These are phyloP conservation scores for Eretmocerus hayati DNA, from an alignment of 2,888 invertebrate species.

Conservation along the genomic window DNA sequence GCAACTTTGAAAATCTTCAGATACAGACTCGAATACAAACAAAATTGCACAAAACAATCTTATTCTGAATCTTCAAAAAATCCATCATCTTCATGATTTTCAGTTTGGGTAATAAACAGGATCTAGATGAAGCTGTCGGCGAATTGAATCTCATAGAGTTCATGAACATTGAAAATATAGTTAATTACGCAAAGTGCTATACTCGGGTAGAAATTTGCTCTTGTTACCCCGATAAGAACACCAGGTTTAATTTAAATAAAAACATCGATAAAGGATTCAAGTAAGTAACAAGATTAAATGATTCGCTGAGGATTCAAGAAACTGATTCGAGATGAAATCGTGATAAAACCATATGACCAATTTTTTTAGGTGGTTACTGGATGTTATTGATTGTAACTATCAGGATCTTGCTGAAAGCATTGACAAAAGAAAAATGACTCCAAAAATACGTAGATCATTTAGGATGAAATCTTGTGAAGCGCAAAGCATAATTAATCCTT, in stretches of 20 bases:
- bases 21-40: too few relatives aligned
- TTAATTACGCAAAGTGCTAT: slow-evolving; percentile 70
- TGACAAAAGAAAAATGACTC: not conserved
- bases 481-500: slow-evolving; percentile 5
- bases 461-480: slow-evolving; percentile 11
- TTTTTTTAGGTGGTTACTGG: slow-evolving; percentile 38
- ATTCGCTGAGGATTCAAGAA: too few relatives aligned
- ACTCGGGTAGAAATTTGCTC: slow-evolving; percentile 74
- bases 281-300: too few relatives aligned
- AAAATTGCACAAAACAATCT: too few relatives aligned
- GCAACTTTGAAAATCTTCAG: too few relatives aligned
- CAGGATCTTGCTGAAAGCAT: slow-evolving; percentile 26
- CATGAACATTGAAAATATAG: slow-evolving; percentile 67
- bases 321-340: too few relatives aligned
- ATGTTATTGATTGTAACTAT: slow-evolving; percentile 38
- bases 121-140: slow-evolving; percentile 68
- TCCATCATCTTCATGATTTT: too few relatives aligned
- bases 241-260: slow-evolving; percentile 29
- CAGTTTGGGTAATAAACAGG: slow-evolving; percentile 81
- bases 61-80: too few relatives aligned
- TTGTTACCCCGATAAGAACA: slow-evolving; percentile 29
- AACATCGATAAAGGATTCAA: slow-evolving; percentile 38
- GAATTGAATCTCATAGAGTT: slow-evolving; percentile 76
- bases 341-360: too few relatives aligned
- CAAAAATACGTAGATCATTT: not conserved